These are phyloP conservation scores for Catocala fraxini DNA, from an alignment of 2,888 invertebrate genomes.

Conservation along the genomic window DNA sequence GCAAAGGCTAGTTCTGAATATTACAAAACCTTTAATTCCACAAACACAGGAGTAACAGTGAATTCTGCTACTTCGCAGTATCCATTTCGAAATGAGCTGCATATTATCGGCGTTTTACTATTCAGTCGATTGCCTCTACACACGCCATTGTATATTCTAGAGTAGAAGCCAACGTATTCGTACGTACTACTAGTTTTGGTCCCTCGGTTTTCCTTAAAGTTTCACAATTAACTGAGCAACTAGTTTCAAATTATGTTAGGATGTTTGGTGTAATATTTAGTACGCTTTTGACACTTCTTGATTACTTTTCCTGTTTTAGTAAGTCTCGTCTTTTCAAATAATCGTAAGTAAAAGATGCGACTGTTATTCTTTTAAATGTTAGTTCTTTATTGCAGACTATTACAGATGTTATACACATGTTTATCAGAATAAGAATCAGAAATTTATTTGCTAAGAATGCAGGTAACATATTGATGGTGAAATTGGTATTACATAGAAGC, in stretches of 20 bases:
- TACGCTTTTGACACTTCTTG: constrained; percentile 8
- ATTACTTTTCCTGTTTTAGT: constrained; percentile 1
- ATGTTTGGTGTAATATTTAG: background rate
- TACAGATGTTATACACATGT: no score
- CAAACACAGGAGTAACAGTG: no score
- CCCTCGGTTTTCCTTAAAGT: constrained; percentile 14
- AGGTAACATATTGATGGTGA: no score
- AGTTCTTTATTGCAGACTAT: no score
- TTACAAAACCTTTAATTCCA: no score
- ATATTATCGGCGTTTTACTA: background rate
- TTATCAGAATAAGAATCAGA: no score
- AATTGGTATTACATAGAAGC: no score
- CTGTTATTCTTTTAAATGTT: no score
- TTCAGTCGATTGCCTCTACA: background rate
- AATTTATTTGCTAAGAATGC: no score
- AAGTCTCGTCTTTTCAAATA: no score
- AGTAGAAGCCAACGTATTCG: background rate
- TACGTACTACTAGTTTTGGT: background rate
- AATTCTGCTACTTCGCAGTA: background rate
- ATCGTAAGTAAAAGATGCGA: no score
- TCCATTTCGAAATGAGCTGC: background rate
- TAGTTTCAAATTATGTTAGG: constrained; percentile 6
- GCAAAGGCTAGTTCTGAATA: no score
- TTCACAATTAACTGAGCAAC: constrained; percentile 16
- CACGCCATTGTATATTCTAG: background rate